phyloP scores from a whole-genome alignment of 1,140 invertebrate species.

The Neotoxoptera formosana region DNA sequence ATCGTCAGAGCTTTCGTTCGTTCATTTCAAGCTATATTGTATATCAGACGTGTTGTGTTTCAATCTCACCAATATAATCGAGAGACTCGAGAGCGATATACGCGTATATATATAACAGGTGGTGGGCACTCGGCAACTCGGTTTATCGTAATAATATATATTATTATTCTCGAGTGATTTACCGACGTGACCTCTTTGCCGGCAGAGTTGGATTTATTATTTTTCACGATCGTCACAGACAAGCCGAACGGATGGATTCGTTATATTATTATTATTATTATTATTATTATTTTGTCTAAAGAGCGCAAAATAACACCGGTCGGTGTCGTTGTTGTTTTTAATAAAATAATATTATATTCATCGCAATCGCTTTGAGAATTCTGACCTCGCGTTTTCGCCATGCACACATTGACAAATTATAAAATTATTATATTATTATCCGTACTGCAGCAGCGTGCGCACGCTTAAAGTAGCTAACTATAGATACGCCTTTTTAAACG shows the following conservation, averaged over 20 bases:
- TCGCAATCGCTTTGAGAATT: too few species aligned
- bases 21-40: background rate
- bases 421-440: background rate
- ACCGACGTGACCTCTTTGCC: background rate
- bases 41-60: background rate
- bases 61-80: background rate
- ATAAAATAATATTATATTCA: too few species aligned
- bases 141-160: background rate
- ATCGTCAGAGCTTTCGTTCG: background rate
- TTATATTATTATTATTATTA: too few species aligned
- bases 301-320: background rate
- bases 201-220: background rate
- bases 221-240: background rate
- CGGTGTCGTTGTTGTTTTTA: background rate
- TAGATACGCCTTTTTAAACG: too few species aligned
- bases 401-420: background rate
- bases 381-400: too few species aligned
- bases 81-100: background rate
- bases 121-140: background rate
- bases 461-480: too few species aligned
- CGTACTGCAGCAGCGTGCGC: too few species aligned
- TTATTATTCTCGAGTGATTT: background rate
- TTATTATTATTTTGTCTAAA: too few species aligned
- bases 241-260: background rate
- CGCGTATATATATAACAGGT: background rate